Percentiles rank a stretch among this genome's conserved stretches.
Conservation (phyloP, 2,797 vertebrate genomes). For the Chlorospingus semifuscus region DNA sequence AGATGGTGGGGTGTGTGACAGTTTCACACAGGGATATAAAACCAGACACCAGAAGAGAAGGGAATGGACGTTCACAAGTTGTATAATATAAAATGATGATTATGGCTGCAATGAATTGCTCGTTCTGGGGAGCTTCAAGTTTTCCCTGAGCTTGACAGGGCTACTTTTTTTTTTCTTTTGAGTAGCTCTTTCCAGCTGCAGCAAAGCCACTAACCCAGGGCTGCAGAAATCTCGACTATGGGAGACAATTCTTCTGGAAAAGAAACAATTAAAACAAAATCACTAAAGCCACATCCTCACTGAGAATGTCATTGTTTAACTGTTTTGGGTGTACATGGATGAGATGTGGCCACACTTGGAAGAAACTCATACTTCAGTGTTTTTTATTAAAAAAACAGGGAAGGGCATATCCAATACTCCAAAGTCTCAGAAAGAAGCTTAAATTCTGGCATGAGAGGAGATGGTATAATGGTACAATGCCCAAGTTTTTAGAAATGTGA, state of each 20-base stretch:
- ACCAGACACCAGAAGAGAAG: slow-evolving; percentile 25
- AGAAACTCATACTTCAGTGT: background rate
- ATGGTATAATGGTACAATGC: background rate
- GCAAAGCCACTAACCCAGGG: slow-evolving; percentile 28
- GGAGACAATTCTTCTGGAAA: slow-evolving; percentile 48
- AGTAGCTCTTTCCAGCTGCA: background rate
- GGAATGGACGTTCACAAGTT: slow-evolving; percentile 30
- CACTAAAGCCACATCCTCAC: slow-evolving; percentile 52
- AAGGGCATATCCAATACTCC: background rate
- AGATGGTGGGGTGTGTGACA: slow-evolving; percentile 39
- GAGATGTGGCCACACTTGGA: background rate
- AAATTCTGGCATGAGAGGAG: background rate
- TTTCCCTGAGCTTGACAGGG: background rate
- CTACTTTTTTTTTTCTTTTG: background rate
- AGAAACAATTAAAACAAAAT: slow-evolving; percentile 56
- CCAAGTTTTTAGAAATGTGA: background rate
- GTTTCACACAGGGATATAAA: slow-evolving; percentile 39
- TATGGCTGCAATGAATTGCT: slow-evolving; percentile 36
- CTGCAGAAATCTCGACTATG: slow-evolving; percentile 27
- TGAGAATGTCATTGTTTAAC: slow-evolving; percentile 41
- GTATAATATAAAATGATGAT: slow-evolving; percentile 36
- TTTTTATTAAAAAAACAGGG: background rate
- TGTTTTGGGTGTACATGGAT: background rate
- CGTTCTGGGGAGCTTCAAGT: background rate
- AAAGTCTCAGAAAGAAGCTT: background rate